Evolutionary conservation across 2,113 vertebrate genomes (phyloP), one percentile per base, ranked within the genome.

Genomic region (Picathartes gymnocephalus): DNA sequence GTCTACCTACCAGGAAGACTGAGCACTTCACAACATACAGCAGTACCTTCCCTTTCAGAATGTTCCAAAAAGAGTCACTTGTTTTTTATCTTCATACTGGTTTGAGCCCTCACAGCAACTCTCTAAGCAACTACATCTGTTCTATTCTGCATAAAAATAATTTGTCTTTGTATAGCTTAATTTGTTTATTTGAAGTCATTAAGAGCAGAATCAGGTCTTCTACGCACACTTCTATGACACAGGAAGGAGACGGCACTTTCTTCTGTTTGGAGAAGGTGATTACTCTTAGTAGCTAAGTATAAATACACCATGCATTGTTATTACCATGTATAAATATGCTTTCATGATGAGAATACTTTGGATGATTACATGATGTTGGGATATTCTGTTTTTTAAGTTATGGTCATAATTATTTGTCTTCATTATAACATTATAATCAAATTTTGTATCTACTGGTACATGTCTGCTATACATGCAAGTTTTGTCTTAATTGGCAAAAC

Each of bases 401-500:
- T 1, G 50, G 53, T 88, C 37, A 61, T 87, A 33, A 97, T 78
- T 89, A 81, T 80, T 95, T 90, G 27, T 82, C 48, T 87, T 93
- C 48, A 66, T 64, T 93, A 56, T 61, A 92, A 50, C 33, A 30
- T 61, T 6, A 15, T 70, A 92, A 92, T 88, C 77, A 72, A 78
- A 30, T 84, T 81, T 95, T 94, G 30, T 71, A 88, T 90, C n/a
- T 90, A 58, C 37, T 81, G 64, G 57, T 78, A 78, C 14, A 9
- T 94, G 88, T 86, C 27, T 87, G n/a, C 42, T 48, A 85, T 60
- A 86, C 60, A 79, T 62, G 53, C 44, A 92, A 72, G 85, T 92
- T 95, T 94, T 85, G 16, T 80, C 85, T 94, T 92, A n/a, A 62
- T 77, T 91, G 92, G 66, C 31, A 72, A 87, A 77, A 70, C 33